Conservation (phyloP, 1,140 invertebrate genomes). For the Eulimnadia texana region DNA sequence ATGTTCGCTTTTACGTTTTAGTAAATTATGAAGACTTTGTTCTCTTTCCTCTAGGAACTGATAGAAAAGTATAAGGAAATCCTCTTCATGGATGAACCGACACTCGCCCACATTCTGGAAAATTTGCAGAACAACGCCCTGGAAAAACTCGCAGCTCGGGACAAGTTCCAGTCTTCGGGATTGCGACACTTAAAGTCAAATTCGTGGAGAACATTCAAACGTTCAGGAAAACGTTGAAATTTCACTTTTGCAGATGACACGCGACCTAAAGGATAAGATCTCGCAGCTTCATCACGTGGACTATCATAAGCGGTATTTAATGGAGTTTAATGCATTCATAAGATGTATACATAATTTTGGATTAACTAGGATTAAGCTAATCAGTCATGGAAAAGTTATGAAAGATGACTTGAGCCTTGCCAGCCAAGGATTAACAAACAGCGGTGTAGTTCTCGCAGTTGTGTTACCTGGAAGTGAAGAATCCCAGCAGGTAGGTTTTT, state of each 20-base stretch:
- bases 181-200: constrained; percentile 44
- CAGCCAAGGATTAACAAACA: constrained; percentile 47
- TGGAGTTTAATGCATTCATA: not conserved
- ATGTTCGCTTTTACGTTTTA: not conserved
- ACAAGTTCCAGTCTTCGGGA: constrained; percentile 45
- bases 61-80: constrained; percentile 36
- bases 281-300: not conserved
- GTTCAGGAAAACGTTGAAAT: constrained; percentile 23
- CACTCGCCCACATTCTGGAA: constrained; percentile 36
- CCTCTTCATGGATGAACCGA: constrained; percentile 35
- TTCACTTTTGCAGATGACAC: constrained; percentile 21
- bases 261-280: not conserved
- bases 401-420: constrained; percentile 33
- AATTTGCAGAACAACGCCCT: constrained; percentile 49
- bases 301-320: not conserved
- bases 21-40: not conserved
- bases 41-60: constrained; percentile 42
- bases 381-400: constrained; percentile 34
- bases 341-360: constrained; percentile 31
- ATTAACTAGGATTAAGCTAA: constrained; percentile 30
- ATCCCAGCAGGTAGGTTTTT: constrained; percentile 25
- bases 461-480: constrained; percentile 33
- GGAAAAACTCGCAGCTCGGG: constrained; percentile 44
- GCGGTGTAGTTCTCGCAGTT: constrained; percentile 47
- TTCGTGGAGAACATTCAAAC: constrained; percentile 25